These are phyloP conservation scores for Drosophila ercepeae DNA, from an alignment of 1,140 invertebrate genomes.

Conservation along the genomic window DNA sequence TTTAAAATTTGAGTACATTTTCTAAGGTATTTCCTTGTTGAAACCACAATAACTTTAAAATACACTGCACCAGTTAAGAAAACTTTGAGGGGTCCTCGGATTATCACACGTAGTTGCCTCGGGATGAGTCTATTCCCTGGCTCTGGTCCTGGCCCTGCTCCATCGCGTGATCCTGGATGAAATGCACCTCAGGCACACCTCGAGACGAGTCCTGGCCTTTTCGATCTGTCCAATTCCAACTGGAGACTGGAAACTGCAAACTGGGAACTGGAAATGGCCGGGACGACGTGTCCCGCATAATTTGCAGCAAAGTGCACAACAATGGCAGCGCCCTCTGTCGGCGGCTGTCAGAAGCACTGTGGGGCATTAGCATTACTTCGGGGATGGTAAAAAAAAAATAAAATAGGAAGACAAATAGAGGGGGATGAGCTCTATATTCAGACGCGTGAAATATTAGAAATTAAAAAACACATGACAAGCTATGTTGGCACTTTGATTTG, in stretches of 20 bases:
- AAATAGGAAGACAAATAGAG: neutral
- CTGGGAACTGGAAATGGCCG: slow-evolving; percentile 15
- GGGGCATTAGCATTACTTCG: slow-evolving; percentile 30
- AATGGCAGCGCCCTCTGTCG: slow-evolving; percentile 54
- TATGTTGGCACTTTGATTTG: slow-evolving; percentile 71
- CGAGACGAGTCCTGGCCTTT: slow-evolving; percentile 34
- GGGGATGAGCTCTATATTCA: slow-evolving; percentile 6
- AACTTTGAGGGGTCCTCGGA: slow-evolving; percentile 61
- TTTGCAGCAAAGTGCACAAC: slow-evolving; percentile 78
- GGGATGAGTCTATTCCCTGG: slow-evolving; percentile 21
- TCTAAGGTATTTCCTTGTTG: neutral
- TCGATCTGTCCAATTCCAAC: slow-evolving; percentile 3
- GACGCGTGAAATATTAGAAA: slow-evolving; percentile 80
- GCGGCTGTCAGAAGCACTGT: slow-evolving; percentile 36
- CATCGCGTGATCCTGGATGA: neutral
- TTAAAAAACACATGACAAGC: slow-evolving; percentile 80
- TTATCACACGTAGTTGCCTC: slow-evolving; percentile 65
- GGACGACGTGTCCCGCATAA: slow-evolving; percentile 73
- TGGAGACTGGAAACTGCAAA: no score
- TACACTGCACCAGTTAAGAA: slow-evolving; percentile 24
- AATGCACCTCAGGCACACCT: slow-evolving; percentile 74
- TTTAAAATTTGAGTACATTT: no score
- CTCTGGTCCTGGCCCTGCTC: neutral
- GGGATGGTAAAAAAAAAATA: slow-evolving; percentile 1
- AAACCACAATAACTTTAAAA: neutral